Conservation (phyloP, 2,113 vertebrate species). For the Tachysurus fulvidraco region DNA sequence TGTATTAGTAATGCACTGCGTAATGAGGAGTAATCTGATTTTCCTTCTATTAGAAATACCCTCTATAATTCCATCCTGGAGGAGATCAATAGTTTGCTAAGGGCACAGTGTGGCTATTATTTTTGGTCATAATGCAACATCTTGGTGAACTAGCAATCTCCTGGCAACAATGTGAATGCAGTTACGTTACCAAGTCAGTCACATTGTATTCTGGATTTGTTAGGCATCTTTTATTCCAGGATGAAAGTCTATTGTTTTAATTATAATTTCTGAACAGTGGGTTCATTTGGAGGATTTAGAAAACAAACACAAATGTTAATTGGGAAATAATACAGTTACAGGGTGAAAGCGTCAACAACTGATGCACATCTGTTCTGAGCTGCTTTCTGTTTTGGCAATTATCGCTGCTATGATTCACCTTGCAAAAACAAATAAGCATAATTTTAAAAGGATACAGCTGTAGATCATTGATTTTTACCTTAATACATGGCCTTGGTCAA, state of each 20-base stretch:
- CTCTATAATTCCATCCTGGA: constrained; percentile 29
- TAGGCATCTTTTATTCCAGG: constrained; percentile 9
- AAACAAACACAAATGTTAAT: constrained; percentile 33
- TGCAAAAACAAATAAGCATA: background rate
- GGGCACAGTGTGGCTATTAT: constrained; percentile 14
- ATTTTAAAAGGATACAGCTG: background rate
- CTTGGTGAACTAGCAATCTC: background rate
- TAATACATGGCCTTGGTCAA: background rate
- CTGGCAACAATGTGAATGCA: constrained; percentile 7
- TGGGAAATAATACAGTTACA: constrained; percentile 13
- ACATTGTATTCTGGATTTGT: background rate
- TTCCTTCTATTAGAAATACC: constrained; percentile 6
- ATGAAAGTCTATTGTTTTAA: background rate
- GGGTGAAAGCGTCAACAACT: background rate
- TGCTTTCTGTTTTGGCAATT: background rate
- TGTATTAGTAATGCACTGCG: background rate
- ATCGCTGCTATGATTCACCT: background rate
- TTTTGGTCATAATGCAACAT: background rate
- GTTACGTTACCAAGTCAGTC: constrained; percentile 2
- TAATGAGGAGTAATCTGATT: background rate
- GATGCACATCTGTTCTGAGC: background rate
- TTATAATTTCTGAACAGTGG: background rate
- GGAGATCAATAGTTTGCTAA: constrained; percentile 31
- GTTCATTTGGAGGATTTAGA: background rate
- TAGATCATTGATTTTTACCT: background rate